These are phyloP conservation scores for Amphipoea lucens DNA, from an alignment of 2,888 invertebrate genomes.

Conservation along the genomic window DNA sequence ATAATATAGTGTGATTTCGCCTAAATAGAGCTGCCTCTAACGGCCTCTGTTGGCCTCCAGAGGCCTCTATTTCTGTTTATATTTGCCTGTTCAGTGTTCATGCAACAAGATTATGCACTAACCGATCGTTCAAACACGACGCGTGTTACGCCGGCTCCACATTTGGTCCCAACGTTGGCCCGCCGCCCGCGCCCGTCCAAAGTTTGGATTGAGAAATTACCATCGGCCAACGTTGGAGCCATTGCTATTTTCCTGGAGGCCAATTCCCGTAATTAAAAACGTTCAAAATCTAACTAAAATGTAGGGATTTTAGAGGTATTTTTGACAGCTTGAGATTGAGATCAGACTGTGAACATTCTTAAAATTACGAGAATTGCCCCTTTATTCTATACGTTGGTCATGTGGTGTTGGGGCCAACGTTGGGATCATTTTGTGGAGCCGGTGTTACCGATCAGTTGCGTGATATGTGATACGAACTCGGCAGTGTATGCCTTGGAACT, in stretches of 20 bases:
- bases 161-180: not conserved
- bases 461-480: slow-evolving; percentile 35
- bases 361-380: not conserved
- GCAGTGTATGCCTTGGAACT: slow-evolving; percentile 19
- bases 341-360: no score
- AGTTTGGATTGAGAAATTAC: not conserved
- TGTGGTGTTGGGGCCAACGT: not conserved
- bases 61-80: not conserved
- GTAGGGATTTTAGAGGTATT: no score
- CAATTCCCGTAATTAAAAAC: not conserved
- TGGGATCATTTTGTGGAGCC: not conserved
- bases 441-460: slow-evolving; percentile 24
- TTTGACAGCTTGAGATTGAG: no score
- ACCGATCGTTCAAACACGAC: slow-evolving; percentile 37
- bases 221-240: not conserved
- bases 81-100: slow-evolving; percentile 22
- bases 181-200: not conserved
- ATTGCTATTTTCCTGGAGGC: not conserved
- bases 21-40: not conserved
- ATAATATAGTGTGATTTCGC: not conserved
- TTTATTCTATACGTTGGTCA: not conserved
- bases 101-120: slow-evolving; percentile 36
- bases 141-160: not conserved
- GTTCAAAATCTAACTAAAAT: not conserved
- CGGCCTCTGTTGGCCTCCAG: not conserved